Evolutionary conservation across 23 tunicate species (phyloP).

Genomic region (Ascidia mentula): DNA sequence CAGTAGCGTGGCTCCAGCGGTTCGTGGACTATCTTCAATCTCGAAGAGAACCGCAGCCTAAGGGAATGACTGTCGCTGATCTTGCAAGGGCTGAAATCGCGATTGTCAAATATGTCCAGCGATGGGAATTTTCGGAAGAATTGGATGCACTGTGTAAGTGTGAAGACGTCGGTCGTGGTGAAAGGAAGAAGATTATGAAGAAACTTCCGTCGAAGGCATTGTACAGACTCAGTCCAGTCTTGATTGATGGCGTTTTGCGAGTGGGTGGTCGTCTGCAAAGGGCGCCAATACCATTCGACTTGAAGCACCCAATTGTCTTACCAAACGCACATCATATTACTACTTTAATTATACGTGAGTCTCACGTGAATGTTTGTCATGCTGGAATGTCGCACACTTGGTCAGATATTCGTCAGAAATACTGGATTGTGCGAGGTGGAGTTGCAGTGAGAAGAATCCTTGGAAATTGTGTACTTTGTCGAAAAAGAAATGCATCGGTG

Average conservation of each 20-base stretch:
- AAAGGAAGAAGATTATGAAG: not conserved
- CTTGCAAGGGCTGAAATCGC: no score
- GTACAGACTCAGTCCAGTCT: not conserved
- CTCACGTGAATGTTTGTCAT: not conserved
- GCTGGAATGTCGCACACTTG: slow-evolving; percentile 9
- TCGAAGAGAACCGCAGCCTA: no score
- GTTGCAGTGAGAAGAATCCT: slow-evolving; percentile 3
- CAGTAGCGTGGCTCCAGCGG: no score
- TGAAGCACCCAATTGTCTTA: not conserved
- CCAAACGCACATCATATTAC: slow-evolving; percentile 7
- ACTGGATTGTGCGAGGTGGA: slow-evolving; percentile 1
- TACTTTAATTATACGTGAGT: not conserved
- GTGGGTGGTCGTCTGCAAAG: not conserved
- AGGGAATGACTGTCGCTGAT: no score
- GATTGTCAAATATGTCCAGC: no score
- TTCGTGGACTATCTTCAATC: no score
- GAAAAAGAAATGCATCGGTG: slow-evolving; percentile 5
- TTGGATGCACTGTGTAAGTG: no score
- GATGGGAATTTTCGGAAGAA: no score
- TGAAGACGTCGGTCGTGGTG: not conserved
- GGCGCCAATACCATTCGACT: not conserved
- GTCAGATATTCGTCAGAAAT: not conserved
- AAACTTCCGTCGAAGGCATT: not conserved
- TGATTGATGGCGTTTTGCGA: slow-evolving; percentile 12
- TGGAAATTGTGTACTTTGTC: not conserved